Conservation (phyloP, 2,888 invertebrate genomes). For the Leptopilina myrica region DNA sequence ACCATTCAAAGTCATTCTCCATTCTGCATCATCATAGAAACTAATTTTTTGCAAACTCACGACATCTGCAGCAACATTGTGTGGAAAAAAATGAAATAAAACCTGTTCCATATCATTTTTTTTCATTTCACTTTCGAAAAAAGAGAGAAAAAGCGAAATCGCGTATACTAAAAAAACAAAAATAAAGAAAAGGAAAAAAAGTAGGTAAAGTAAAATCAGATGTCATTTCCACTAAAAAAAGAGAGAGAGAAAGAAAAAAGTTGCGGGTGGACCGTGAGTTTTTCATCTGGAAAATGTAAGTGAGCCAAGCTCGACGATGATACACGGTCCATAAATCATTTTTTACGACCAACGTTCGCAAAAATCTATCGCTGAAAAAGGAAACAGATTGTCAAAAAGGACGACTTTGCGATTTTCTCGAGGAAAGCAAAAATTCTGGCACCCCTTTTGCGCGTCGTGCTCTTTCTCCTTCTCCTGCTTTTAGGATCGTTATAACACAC, state of each 20-base stretch:
- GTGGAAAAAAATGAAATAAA: neutral
- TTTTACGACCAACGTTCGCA: slow-evolving; percentile 38
- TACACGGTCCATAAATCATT: slow-evolving; percentile 39
- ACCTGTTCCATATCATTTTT: neutral
- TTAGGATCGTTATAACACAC: slow-evolving; percentile 25
- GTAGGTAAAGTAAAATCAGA: slow-evolving; percentile 26
- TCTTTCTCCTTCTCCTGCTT: neutral
- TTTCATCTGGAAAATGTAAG: slow-evolving; percentile 41
- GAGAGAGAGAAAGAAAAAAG: neutral
- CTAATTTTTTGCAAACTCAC: slow-evolving; percentile 21
- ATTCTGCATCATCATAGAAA: slow-evolving; percentile 30
- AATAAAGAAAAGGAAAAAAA: neutral
- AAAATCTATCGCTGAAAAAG: slow-evolving; percentile 38
- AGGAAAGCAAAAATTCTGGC: slow-evolving; percentile 31
- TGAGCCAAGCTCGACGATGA: slow-evolving; percentile 39
- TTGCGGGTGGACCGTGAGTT: slow-evolving; percentile 29
- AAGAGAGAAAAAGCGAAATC: too few species aligned
- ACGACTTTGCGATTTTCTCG: slow-evolving; percentile 36
- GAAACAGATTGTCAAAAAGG: slow-evolving; percentile 41
- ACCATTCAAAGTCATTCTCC: slow-evolving; percentile 5
- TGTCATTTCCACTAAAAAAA: neutral
- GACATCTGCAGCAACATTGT: neutral
- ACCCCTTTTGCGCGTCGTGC: neutral
- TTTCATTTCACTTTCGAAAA: neutral
- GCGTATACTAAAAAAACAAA: too few species aligned